Percentiles rank a stretch among this genome's conserved stretches.
Evolutionary conservation across 2,113 vertebrate genomes (phyloP).

Genomic region (Isichthys henryi): DNA sequence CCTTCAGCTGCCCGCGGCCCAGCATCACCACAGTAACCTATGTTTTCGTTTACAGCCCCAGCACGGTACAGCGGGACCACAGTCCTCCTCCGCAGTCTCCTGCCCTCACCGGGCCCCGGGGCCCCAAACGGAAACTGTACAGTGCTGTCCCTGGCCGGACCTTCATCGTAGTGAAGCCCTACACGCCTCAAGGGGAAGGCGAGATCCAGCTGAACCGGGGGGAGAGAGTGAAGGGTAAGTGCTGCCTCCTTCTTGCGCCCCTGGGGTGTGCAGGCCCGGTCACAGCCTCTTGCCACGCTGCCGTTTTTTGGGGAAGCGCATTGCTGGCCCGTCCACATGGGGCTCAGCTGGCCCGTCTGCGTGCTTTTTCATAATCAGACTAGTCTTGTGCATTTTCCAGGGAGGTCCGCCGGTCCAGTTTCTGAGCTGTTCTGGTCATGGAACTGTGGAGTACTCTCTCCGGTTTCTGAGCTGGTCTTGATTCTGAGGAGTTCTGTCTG

Average conservation of each 20-base stretch:
- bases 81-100: constrained; percentile 67
- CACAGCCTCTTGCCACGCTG: not conserved
- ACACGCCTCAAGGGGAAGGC: constrained; percentile 83
- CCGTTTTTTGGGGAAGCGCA: not conserved
- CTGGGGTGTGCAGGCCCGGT: not conserved
- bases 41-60: constrained; percentile 95
- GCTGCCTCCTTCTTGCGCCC: not conserved
- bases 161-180: constrained; percentile 90
- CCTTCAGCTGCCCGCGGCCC: constrained; percentile 72
- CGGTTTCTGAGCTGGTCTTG: not conserved
- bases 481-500: not conserved
- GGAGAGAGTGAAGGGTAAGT: constrained; percentile 89
- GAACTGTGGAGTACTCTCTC: not conserved
- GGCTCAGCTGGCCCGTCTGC: not conserved
- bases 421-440: not conserved
- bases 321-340: not conserved
- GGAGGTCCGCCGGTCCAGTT: not conserved
- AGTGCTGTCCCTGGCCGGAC: constrained; percentile 88
- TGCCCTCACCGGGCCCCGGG: constrained; percentile 64
- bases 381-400: not conserved
- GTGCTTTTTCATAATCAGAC: not conserved
- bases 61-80: constrained; percentile 66
- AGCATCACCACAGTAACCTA: constrained; percentile 88
- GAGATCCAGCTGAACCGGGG: constrained; percentile 93
- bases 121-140: constrained; percentile 93